Evolutionary conservation across 2,113 vertebrate species (phyloP).

Genomic region (Ranitomeya variabilis): DNA sequence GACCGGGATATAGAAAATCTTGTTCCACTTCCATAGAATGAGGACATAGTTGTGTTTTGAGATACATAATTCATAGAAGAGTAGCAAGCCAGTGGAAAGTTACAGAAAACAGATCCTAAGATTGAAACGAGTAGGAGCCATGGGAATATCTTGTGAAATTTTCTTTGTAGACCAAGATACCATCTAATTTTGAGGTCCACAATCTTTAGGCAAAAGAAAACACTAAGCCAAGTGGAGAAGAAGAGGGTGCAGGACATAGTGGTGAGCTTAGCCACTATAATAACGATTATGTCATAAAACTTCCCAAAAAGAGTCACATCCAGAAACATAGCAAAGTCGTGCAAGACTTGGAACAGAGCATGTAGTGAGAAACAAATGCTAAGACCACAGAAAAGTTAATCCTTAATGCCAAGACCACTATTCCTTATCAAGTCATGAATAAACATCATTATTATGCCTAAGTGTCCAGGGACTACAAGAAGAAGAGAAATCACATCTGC

Average conservation of each 20-base stretch:
- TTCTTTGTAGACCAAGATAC: background rate
- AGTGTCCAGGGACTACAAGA: background rate
- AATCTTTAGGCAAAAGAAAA: background rate
- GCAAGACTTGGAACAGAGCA: background rate
- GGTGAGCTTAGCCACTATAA: background rate
- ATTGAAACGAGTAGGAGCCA: background rate
- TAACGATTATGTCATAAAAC: background rate
- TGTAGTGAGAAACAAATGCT: background rate
- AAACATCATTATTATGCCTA: background rate
- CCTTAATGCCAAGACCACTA: background rate
- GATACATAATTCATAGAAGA: background rate
- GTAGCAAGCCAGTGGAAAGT: background rate
- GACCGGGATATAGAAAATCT: background rate
- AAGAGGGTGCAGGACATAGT: background rate
- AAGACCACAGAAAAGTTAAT: background rate
- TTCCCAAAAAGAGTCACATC: background rate
- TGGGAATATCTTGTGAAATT: background rate
- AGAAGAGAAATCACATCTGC: background rate
- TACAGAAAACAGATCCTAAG: background rate
- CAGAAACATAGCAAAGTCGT: background rate
- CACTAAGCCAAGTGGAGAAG: constrained; percentile 5
- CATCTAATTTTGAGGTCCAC: background rate
- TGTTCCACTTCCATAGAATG: background rate
- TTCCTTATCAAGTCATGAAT: background rate
- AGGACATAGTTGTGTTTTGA: background rate